Evolutionary conservation across 2,888 invertebrate genomes (phyloP).

Genomic region (Stenotaenia linearis): DNA sequence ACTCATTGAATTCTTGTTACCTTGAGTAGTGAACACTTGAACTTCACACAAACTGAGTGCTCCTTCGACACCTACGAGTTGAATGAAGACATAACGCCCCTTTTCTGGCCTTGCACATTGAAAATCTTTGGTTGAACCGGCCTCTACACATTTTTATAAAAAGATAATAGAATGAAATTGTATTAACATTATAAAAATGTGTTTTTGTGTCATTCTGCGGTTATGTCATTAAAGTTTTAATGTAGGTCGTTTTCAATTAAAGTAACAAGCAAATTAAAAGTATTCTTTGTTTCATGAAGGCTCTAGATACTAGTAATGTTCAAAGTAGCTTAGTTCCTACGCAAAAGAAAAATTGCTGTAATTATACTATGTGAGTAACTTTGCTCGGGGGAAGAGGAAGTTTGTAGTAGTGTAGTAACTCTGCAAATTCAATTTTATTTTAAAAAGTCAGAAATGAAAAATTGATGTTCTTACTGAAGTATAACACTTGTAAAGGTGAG

Average conservation of each 20-base stretch:
- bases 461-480: background rate
- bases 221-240: background rate
- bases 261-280: background rate
- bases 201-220: background rate
- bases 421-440: too few species aligned
- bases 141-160: conserved; percentile 58
- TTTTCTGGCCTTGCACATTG: conserved; percentile 75
- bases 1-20: conserved; percentile 47
- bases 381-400: background rate
- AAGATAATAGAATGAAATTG: too few species aligned
- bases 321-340: background rate
- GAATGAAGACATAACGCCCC: conserved; percentile 82
- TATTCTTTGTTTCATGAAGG: background rate
- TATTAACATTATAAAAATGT: background rate
- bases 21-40: conserved; percentile 85
- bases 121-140: conserved; percentile 86
- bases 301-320: background rate
- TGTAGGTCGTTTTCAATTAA: background rate
- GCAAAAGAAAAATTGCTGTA: background rate
- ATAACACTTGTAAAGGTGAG: background rate
- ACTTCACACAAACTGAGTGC: conserved; percentile 85
- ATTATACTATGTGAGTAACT: background rate
- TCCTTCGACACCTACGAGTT: conserved; percentile 83
- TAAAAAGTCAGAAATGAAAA: too few species aligned
- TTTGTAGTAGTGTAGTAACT: too few species aligned